A percentile compares a stretch with the other conserved stretches of the same genome.
These are phyloP conservation scores for Drosophila testacea DNA, from an alignment of 2,888 invertebrate genomes.

Conservation along the genomic window DNA sequence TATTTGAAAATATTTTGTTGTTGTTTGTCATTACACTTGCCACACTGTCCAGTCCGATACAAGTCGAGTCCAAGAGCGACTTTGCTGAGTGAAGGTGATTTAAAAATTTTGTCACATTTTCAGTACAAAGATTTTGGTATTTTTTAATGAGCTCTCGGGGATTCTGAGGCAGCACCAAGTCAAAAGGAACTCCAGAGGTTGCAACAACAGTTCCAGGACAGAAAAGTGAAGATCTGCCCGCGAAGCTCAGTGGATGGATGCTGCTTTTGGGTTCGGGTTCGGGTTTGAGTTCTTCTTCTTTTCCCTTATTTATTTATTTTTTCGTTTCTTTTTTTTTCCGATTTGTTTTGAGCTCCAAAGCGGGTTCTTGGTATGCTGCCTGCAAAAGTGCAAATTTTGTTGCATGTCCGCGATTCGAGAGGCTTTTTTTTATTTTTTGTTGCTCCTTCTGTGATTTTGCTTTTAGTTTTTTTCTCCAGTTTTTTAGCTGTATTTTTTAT, in stretches of 20 bases:
- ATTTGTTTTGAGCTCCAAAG: slow-evolving; percentile 27
- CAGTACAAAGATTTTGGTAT: slow-evolving; percentile 84
- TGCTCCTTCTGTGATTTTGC: slow-evolving; percentile 22
- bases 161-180: slow-evolving; percentile 61
- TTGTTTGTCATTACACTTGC: slow-evolving; percentile 6
- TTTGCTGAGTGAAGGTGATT: slow-evolving; percentile 79
- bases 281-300: slow-evolving; percentile 41
- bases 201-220: slow-evolving; percentile 19
- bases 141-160: slow-evolving; percentile 83
- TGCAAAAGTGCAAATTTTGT: slow-evolving; percentile 75
- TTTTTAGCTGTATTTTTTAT: slow-evolving; percentile 41
- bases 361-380: slow-evolving; percentile 58
- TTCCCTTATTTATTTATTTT: not conserved
- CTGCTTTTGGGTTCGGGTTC: slow-evolving; percentile 18
- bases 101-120: slow-evolving; percentile 85
- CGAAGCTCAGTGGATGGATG: slow-evolving; percentile 2
- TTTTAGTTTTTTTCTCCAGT: slow-evolving; percentile 32
- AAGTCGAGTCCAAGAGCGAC: slow-evolving; percentile 13
- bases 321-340: slow-evolving; percentile 18
- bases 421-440: slow-evolving; percentile 8
- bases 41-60: slow-evolving; percentile 31
- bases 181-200: slow-evolving; percentile 10
- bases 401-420: slow-evolving; percentile 47
- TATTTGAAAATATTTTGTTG: not conserved
- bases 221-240: slow-evolving; percentile 2